Base-by-base conservation (phyloP, 1,140 invertebrate species). In the Drosophila rufa region DNA sequence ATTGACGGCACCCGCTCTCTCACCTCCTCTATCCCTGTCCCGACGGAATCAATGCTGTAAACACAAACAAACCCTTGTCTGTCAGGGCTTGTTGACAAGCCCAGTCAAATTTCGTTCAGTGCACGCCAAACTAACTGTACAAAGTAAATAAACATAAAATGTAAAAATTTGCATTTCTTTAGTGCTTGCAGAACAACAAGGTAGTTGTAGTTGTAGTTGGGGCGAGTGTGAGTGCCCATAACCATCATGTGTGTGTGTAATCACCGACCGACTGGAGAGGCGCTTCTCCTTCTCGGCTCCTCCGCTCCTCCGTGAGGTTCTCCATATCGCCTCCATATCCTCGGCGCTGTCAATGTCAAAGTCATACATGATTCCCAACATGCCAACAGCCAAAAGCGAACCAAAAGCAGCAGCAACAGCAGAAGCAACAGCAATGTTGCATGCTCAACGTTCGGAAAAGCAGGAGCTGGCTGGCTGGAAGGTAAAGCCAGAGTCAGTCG, bases 141-240 rank as follows among this genome's bases (percentile, higher is more conserved):
- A 79, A 90, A 64, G 85, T 90, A 84, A 89, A 89, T 89, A 82
- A 84, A 79, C 79, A 65, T 83, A 79, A 79, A 89, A 80, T 80
- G 84, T 70, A 58, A 67, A 79, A 79, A 71, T 76, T 81, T 66
- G 67, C 66, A 67, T 77, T 65, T 78, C 64, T 62, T 69, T 67
- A 42, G 45, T 46, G 58, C 65, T 40, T n/a, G 36, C 53, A 56
- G 38, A 56, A 56, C 53, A 56, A 56, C 33, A 51, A n/a, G 57
- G 56, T 55, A 55, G 58, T 62, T 42, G 65, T 30, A n/a, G 51
- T 40, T 55, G 33, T 9, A 8, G 30, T 40, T 55, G 30, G 30
- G 51, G 33, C 51, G 8, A 55, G 53, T 56, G 19, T 56, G 53
- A 56, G 56, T 58, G 60, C 15, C 36, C 51, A 46, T 69, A 53